Base-by-base conservation (phyloP, 1,140 invertebrate genomes). In the Drosophila asahinai region DNA sequence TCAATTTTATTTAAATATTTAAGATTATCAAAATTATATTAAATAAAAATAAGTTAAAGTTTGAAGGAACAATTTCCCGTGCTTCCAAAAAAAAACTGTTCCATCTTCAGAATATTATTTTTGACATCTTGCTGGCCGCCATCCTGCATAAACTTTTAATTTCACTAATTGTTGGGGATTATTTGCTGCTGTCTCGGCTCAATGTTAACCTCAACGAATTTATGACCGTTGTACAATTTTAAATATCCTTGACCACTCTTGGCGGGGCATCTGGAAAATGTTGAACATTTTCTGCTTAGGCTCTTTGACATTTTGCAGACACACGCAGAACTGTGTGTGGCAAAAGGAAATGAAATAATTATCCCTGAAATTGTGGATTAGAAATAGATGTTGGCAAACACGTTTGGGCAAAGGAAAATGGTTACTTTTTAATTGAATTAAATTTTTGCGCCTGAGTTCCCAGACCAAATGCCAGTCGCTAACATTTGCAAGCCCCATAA, bases 121-220 rank as follows among this genome's bases (percentile, higher is more conserved):
- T 38, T 19, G 30, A 55, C 33, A 38, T 15, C 12, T 36, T 11
- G 5, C 36, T 12, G 40, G 25, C 17, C 25, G 33, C 36, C 75
- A 45, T 66, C 57, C 59, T 49, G 30, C 47, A 70, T 54, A 51
- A 52, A 45, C 61, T 71, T 61, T 78, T 89, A 90, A 89, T 89
- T 89, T 82, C 48, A 38, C 71, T 90, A 89, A 89, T 89, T 89
- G 66, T 82, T 63, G 67, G 36, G 36, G 78, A 76, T 89, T 90
- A 86, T 89, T 73, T 84, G 70, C 66, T 70, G 49, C 58, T 62
- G 62, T 40, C 55, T 60, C 42, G 76, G 61, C 81, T 33, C 52
- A 80, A 73, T 79, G 71, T 76, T 77, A 25, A 67, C 71, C 55
- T 68, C 57, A 68, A 43, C 55, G 65, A 89, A 89, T 89, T 89